These are phyloP conservation scores for Pristionchus fissidentatus DNA, from an alignment of 2,888 invertebrate species.

Conservation along the genomic window DNA sequence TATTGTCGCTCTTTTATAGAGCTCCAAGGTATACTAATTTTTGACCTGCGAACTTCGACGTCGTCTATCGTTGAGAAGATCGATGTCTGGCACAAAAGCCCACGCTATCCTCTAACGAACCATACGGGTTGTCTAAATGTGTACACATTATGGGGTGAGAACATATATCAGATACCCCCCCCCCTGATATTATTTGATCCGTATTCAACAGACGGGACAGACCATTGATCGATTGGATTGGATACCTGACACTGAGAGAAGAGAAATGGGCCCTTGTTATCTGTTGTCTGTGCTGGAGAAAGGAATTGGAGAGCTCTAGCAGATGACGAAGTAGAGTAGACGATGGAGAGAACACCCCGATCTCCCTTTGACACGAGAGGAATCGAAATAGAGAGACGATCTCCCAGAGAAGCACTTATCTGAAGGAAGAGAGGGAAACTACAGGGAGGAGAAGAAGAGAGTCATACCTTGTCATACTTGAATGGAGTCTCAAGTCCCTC, in stretches of 20 bases:
- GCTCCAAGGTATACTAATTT: too few relatives aligned
- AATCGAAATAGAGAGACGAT: background rate
- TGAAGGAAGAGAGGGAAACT: background rate
- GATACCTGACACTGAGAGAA: constrained; percentile 78
- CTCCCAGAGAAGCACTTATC: constrained; percentile 12
- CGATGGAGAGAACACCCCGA: constrained; percentile 77
- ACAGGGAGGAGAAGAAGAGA: background rate
- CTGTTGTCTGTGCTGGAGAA: constrained; percentile 87
- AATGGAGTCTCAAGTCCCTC: constrained; percentile 19
- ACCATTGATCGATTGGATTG: background rate
- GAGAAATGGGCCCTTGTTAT: constrained; percentile 86
- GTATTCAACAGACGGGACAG: too few relatives aligned
- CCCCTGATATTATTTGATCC: background rate
- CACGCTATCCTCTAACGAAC: background rate
- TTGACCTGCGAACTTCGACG: too few relatives aligned
- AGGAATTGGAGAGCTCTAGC: constrained; percentile 92
- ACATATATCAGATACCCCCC: background rate
- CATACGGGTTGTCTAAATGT: too few relatives aligned
- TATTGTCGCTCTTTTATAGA: too few relatives aligned
- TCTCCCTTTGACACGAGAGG: background rate
- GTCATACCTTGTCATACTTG: constrained; percentile 35
- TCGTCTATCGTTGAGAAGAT: too few relatives aligned
- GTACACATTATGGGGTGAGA: too few relatives aligned
- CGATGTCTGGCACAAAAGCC: too few relatives aligned
- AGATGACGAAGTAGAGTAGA: constrained; percentile 85